Percentiles rank a stretch among this genome's conserved stretches.
These are phyloP conservation scores for Euschistus heros DNA, from an alignment of 1,140 invertebrate species.

Conservation along the genomic window DNA sequence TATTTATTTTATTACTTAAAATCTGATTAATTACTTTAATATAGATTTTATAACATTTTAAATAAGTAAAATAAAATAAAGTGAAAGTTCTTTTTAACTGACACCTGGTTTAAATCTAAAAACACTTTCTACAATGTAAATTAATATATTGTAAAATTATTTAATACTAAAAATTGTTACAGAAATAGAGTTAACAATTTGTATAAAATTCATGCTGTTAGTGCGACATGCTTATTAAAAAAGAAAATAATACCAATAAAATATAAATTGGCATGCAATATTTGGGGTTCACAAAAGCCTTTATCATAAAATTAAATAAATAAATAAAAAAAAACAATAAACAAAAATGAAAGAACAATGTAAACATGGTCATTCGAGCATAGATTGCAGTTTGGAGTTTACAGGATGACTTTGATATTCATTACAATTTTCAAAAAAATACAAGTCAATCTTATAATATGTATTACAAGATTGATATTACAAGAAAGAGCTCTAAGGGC, in stretches of 20 bases:
- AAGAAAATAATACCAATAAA: slow-evolving; percentile 20
- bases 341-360: background rate
- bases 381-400: background rate
- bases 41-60: no score
- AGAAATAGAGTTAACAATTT: slow-evolving; percentile 18
- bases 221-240: slow-evolving; percentile 4
- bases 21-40: no score
- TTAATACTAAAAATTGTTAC: slow-evolving; percentile 4
- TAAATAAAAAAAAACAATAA: background rate
- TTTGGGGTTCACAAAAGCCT: slow-evolving; percentile 1
- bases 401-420: background rate
- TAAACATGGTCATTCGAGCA: slow-evolving; percentile 21
- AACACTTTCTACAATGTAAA: background rate
- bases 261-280: slow-evolving; percentile 22
- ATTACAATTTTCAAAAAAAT: background rate
- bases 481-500: no score
- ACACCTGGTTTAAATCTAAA: background rate
- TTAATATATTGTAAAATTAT: background rate
- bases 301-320: background rate
- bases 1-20: no score
- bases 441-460: no score
- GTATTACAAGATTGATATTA: no score
- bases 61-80: no score
- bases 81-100: no score
- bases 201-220: slow-evolving; percentile 4